Conservation (phyloP, 2,888 invertebrate species). For the Graphium colonna region DNA sequence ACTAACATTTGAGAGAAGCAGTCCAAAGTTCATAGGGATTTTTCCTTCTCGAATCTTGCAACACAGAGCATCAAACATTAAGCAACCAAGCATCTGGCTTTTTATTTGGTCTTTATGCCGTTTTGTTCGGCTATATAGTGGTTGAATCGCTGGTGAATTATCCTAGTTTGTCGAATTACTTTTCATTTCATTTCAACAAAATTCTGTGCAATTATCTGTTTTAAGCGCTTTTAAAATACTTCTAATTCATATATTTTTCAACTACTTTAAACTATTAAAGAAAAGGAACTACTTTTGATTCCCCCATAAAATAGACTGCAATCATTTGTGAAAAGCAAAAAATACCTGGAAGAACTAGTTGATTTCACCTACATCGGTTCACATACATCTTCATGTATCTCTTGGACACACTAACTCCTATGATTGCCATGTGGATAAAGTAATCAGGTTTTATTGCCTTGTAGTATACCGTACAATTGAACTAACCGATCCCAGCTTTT, state of each 20-base stretch:
- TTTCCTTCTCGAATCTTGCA: not conserved
- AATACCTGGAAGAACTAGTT: slow-evolving; percentile 20
- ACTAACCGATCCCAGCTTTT: slow-evolving; percentile 12
- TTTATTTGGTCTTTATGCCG: slow-evolving; percentile 24
- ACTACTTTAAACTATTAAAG: no score
- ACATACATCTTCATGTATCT: slow-evolving; percentile 36
- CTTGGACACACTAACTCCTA: slow-evolving; percentile 26
- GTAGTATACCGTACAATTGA: slow-evolving; percentile 26
- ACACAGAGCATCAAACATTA: no score
- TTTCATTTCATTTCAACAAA: slow-evolving; percentile 27
- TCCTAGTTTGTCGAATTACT: slow-evolving; percentile 26
- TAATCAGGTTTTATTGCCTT: slow-evolving; percentile 30
- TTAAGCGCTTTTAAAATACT: slow-evolving; percentile 26
- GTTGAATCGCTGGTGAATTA: slow-evolving; percentile 31
- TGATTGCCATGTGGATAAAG: slow-evolving; percentile 29
- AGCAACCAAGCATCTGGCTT: not conserved
- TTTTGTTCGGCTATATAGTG: slow-evolving; percentile 31
- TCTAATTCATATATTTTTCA: slow-evolving; percentile 28
- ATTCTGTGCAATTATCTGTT: slow-evolving; percentile 30
- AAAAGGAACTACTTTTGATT: not conserved
- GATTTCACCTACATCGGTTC: slow-evolving; percentile 33
- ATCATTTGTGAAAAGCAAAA: slow-evolving; percentile 25
- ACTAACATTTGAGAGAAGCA: not conserved
- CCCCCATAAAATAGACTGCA: slow-evolving; percentile 1
- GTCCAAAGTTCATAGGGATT: not conserved